Conservation (phyloP, 2,797 vertebrate genomes). For the Phaenicophaeus curvirostris region DNA sequence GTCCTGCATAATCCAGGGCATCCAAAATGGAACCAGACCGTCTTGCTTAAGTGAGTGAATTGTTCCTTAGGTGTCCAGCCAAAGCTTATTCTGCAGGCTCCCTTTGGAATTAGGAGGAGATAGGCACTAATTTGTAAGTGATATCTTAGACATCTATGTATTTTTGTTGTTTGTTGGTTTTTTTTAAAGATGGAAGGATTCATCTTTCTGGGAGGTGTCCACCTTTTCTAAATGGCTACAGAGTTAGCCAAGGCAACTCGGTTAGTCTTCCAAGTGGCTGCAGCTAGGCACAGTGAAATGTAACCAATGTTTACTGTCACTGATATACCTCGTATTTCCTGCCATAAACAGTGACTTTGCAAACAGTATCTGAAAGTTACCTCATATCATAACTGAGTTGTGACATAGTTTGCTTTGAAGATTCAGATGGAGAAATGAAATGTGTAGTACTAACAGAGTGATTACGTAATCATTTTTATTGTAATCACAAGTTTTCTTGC, state of each 20-base stretch:
- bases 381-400: background rate
- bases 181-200: background rate
- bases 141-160: background rate
- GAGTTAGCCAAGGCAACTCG: background rate
- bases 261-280: background rate
- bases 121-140: background rate
- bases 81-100: background rate
- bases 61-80: background rate
- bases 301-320: rapidly evolving
- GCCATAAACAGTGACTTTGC: background rate
- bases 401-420: background rate
- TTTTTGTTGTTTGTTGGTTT: too few relatives aligned
- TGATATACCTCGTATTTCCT: background rate
- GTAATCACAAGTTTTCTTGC: background rate
- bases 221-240: background rate
- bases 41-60: background rate
- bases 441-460: background rate
- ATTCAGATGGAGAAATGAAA: background rate
- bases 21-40: background rate
- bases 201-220: background rate
- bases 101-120: background rate
- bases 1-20: background rate
- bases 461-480: background rate
- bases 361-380: background rate
- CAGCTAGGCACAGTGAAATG: background rate